A percentile compares a stretch with the other conserved stretches of the same genome.
These are phyloP conservation scores for Portevinia maculata DNA, from an alignment of 2,888 invertebrate species.

Conservation along the genomic window DNA sequence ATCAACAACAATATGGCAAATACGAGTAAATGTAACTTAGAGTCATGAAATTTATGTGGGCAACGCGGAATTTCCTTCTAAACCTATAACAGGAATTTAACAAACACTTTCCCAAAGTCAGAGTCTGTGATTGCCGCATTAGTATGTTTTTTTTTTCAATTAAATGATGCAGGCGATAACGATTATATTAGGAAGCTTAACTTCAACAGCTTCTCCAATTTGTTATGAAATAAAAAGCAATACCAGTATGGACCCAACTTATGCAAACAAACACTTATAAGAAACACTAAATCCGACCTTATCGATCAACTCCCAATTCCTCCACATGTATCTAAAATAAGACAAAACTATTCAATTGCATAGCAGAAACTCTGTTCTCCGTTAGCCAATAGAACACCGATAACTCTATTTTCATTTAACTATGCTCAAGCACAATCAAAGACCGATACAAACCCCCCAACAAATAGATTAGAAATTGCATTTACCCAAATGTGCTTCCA, in stretches of 20 bases:
- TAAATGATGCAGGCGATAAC: too few species aligned
- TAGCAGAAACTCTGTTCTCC: neutral
- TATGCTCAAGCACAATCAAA: constrained; percentile 13
- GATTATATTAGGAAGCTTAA: too few species aligned
- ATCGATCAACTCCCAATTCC: neutral
- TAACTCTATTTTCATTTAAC: neutral
- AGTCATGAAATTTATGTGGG: too few species aligned
- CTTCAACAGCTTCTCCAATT: neutral
- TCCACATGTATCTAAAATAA: neutral
- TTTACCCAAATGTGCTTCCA: constrained; percentile 45
- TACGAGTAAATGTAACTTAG: too few species aligned
- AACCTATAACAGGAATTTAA: too few species aligned
- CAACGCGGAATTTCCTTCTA: too few species aligned
- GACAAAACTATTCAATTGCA: neutral
- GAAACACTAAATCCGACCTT: neutral
- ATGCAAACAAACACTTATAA: neutral
- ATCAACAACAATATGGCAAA: too few species aligned
- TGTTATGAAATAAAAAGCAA: neutral
- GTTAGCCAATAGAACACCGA: neutral
- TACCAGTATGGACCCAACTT: neutral
- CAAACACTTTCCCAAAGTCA: too few species aligned
- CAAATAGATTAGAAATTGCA: constrained; percentile 36
- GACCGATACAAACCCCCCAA: neutral
- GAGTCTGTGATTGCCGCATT: too few species aligned
- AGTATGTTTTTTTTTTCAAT: too few species aligned